phyloP scores from a whole-genome alignment of 2,113 vertebrate species.

The Elgaria multicarinata region DNA sequence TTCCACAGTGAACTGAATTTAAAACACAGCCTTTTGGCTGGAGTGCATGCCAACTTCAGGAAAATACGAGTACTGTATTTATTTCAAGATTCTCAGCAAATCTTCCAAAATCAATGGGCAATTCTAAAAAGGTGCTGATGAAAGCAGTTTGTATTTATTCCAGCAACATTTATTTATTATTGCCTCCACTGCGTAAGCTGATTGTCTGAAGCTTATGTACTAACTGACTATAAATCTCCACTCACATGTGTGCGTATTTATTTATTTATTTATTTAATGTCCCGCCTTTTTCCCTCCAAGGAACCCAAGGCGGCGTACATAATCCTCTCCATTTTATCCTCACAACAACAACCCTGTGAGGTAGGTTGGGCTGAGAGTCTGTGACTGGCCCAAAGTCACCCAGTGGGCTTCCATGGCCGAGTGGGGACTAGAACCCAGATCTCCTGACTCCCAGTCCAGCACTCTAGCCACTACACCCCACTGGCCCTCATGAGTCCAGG shows the following conservation, averaged over 20 bases:
- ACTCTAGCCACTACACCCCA: too few relatives aligned
- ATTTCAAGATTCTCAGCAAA: slow-evolving; percentile 12
- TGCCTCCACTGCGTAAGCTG: neutral
- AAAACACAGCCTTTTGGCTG: neutral
- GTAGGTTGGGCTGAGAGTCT: too few relatives aligned
- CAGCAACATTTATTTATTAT: slow-evolving; percentile 20
- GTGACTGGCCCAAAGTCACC: too few relatives aligned
- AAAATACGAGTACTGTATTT: neutral
- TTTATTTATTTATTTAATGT: too few relatives aligned
- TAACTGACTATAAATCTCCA: neutral
- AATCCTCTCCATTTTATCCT: too few relatives aligned
- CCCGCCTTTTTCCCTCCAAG: too few relatives aligned
- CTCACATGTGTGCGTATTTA: neutral
- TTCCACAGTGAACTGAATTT: neutral
- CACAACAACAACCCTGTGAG: too few relatives aligned
- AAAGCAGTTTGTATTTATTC: slow-evolving; percentile 8
- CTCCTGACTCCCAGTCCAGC: too few relatives aligned
- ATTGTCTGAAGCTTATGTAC: neutral
- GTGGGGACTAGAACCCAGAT: too few relatives aligned
- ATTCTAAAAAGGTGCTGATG: slow-evolving; percentile 12
- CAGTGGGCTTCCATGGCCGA: too few relatives aligned
- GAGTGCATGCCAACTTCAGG: neutral
- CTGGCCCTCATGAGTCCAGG: neutral
- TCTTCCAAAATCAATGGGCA: slow-evolving; percentile 10
- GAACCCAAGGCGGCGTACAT: too few relatives aligned